Evolutionary conservation across 2,113 vertebrate species (phyloP), one percentile per base, ranked within the genome.

Genomic region (Macquaria australasica): DNA sequence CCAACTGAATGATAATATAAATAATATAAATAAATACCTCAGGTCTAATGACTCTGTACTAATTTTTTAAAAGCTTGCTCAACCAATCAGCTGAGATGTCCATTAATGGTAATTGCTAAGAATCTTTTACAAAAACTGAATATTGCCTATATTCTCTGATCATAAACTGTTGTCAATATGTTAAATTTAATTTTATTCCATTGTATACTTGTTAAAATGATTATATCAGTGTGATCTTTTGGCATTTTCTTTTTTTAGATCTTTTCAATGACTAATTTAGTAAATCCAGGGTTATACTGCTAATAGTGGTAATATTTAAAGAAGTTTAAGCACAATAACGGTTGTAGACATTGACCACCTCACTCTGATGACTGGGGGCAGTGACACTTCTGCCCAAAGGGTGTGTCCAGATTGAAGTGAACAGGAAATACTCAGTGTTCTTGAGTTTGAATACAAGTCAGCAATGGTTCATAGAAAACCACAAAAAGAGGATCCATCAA

Each of bases 401-500:
- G 79, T 73, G 88, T 82, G 79, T 86, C 62, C 39, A 51, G 14
- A 80, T 56, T 79, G 45, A 63, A 73, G 7, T 50, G 67, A 86
- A 83, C 62, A 77, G 81, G 74, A 89, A 81, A 77, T 34, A 73
- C 62, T 51, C 9, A 0, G 20, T 68, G 45, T 53, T 64, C 41
- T 50, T 53, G 37, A 62, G 63, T 85, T 80, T 85, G 43, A 69
- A 86, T 66, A 74, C 73, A 77, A 77, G 50, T 73, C 51, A 83
- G 59, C 55, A 73, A 77, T 64, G 51, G 34, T 86, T 89, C 81
- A 34, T 55, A 59, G 63, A 84, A 83, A 79, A 87, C 74, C 82
- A 72, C 88, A 89, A 89, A 88, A 89, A 89, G 85, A 89, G 81
- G 86, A 90, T 83, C 78, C 37, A 85, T 72, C 60, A 79, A 48